Evolutionary conservation across 2,113 vertebrate genomes (phyloP), one percentile per base, ranked within the genome.

Genomic region (Cryptotis parvus): DNA sequence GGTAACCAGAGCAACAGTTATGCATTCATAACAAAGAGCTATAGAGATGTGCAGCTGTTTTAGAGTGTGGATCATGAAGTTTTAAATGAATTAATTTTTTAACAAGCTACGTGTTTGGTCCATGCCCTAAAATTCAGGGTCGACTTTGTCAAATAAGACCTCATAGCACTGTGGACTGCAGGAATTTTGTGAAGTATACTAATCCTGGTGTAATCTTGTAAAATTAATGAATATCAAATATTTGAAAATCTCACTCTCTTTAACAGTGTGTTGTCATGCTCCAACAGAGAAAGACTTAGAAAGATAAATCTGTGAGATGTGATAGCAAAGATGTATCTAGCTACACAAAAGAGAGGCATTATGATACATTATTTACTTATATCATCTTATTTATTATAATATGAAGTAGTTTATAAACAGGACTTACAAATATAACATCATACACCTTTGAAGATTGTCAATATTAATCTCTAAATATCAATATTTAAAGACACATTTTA

Each of bases 201-300:
- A 65, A 52, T 26, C 3, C 12, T 52, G 29, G 39, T 61, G 31
- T 35, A 87, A 87, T 9, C 82, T 81, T 43, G 20, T 84, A 87
- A 91, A 94, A 49, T 10, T 43, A 41, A 88, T 70, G 81, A 69
- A 84, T 18, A 8, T 20, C 20, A 84, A 92, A 22, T 87, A 12
- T 94, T 96, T 89, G 37, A 89, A 93, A 92, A 87, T 76, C 22
- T 91, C 72, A 29, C 14, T 20, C 24, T 58, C 70, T 74, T 27
- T 87, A 72, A 70, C 9, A 49, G 45, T 49, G 45, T 49, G 55
- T 24, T 11, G 69, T 52, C 33, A 4, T 16, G 16, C 4, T 61
- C 80, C 69, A 68, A 63, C 22, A 33, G 79, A 6, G 22, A 85
- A 89, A 83, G n/a, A 37, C 26, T 35, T n/a, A 22, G 9, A 11